phyloP scores from a whole-genome alignment of 2,888 invertebrate genomes.

The Tyria jacobaeae region DNA sequence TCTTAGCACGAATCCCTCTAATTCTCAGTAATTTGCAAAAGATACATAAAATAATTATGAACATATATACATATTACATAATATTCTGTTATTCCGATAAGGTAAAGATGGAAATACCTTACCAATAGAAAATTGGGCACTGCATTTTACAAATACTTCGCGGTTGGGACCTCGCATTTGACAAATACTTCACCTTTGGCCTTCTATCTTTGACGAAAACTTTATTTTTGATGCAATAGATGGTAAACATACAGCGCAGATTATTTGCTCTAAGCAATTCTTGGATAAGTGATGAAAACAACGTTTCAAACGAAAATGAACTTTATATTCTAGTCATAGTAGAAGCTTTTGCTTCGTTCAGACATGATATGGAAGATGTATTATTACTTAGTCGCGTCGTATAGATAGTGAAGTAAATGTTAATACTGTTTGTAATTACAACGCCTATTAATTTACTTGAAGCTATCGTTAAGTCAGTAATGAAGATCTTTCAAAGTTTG shows the following conservation, averaged over 20 bases:
- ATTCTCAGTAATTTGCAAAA: background rate
- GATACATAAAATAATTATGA: conserved; percentile 33
- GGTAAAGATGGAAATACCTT: conserved; percentile 24
- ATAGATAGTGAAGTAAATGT: conserved; percentile 33
- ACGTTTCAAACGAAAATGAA: conserved; percentile 20
- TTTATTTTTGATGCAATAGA: conserved; percentile 51
- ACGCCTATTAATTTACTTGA: conserved; percentile 23
- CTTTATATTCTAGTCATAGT: conserved; percentile 21
- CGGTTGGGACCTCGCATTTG: conserved; percentile 41
- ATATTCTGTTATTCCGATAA: conserved; percentile 9
- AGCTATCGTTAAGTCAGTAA: conserved; percentile 14
- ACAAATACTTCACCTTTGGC: conserved; percentile 42
- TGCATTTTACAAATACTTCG: conserved; percentile 47
- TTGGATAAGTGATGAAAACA: conserved; percentile 25
- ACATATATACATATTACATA: too few relatives aligned
- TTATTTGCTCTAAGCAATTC: conserved; percentile 55
- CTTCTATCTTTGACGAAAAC: conserved; percentile 43
- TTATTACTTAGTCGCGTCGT: conserved; percentile 31
- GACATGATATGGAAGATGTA: conserved; percentile 22
- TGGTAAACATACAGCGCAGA: conserved; percentile 58
- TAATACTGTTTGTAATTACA: conserved; percentile 26
- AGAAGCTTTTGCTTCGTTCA: conserved; percentile 22
- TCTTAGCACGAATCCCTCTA: background rate
- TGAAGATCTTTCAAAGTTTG: conserved; percentile 10
- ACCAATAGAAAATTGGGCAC: conserved; percentile 42